Evolutionary conservation across 2,888 invertebrate species (phyloP).

Genomic region (Salpingus planirostris): DNA sequence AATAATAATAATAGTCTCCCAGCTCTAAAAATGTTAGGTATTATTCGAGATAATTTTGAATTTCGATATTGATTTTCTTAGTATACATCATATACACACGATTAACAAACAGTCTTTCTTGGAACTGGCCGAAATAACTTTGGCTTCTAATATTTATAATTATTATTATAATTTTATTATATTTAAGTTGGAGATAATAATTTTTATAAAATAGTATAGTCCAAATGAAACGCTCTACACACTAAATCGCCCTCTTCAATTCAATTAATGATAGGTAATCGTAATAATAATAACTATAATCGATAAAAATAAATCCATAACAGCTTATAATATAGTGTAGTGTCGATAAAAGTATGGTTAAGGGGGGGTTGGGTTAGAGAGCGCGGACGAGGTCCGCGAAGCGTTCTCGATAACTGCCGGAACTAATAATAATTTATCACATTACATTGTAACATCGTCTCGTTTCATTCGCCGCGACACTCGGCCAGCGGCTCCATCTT

Average conservation of each 20-base stretch:
- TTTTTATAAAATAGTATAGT: conserved; percentile 41
- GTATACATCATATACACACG: conserved; percentile 58
- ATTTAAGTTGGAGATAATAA: too few relatives aligned
- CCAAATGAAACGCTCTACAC: conserved; percentile 35
- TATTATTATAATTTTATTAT: too few relatives aligned
- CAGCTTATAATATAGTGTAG: conserved; percentile 33
- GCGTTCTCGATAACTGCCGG: conserved; percentile 6
- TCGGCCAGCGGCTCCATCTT: conserved; percentile 64
- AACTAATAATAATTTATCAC: conserved; percentile 42
- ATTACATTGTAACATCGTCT: conserved; percentile 42
- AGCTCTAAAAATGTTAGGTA: conserved; percentile 33
- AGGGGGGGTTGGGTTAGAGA: too few relatives aligned
- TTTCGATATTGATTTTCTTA: conserved; percentile 40
- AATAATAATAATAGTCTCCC: conserved; percentile 27
- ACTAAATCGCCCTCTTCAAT: too few relatives aligned
- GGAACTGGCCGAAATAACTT: conserved; percentile 60
- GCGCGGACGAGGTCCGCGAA: too few relatives aligned
- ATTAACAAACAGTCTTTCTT: conserved; percentile 60
- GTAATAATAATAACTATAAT: too few relatives aligned
- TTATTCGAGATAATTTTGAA: conserved; percentile 40
- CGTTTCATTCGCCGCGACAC: conserved; percentile 55
- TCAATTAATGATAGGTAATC: too few relatives aligned
- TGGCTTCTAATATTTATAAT: too few relatives aligned
- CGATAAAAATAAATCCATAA: too few relatives aligned
- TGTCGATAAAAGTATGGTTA: conserved; percentile 22